These are phyloP conservation scores for Macrochelys suwanniensis DNA, from an alignment of 2,797 vertebrate species.

Conservation along the genomic window DNA sequence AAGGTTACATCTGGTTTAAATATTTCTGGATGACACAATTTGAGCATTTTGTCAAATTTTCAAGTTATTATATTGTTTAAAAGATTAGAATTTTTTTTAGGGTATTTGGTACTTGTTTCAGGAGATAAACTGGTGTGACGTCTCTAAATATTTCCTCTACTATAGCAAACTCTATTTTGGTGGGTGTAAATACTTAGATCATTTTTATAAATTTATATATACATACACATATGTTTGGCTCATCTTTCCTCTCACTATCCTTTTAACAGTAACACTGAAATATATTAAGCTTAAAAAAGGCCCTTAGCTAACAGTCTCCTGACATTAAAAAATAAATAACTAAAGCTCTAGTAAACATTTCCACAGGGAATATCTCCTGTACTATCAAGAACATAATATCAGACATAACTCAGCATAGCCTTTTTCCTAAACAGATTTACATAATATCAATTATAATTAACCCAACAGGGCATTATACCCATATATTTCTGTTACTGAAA, in stretches of 20 bases:
- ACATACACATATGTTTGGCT: fast-evolving
- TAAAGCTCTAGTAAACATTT: background rate
- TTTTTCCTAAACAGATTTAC: background rate
- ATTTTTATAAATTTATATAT: background rate
- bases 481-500: background rate
- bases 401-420: background rate
- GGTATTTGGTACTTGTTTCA: background rate
- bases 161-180: background rate
- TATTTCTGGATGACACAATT: background rate
- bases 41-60: background rate
- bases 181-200: background rate
- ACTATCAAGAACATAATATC: background rate
- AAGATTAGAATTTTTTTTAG: background rate
- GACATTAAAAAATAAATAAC: background rate
- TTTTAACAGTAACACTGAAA: background rate
- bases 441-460: background rate
- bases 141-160: background rate
- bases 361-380: background rate
- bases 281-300: background rate
- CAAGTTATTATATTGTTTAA: background rate
- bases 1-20: background rate
- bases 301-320: background rate
- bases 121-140: background rate
- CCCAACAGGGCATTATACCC: background rate
- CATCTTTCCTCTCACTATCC: background rate